Percentiles rank a stretch among this genome's conserved stretches.
Conservation (phyloP, 2,113 vertebrate species). For the Chauna torquata region DNA sequence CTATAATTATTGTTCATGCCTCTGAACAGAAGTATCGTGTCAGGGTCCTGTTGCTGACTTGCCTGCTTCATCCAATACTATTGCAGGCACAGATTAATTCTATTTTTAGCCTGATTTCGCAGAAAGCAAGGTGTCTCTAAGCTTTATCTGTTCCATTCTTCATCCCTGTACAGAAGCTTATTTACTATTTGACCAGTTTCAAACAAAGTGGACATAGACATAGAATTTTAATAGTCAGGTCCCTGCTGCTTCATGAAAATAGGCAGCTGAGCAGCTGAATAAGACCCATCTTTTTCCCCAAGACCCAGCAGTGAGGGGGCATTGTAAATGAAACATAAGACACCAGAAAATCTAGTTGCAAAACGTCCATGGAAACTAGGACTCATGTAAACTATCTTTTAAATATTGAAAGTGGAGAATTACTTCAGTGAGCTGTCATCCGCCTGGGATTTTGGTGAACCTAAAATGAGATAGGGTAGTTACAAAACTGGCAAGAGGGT, state of each 20-base stretch:
- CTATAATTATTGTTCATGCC: neutral
- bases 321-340: neutral
- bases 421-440: neutral
- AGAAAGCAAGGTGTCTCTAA: neutral
- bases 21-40: neutral
- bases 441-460: neutral
- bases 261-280: neutral
- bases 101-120: neutral
- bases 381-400: neutral
- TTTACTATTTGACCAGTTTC: neutral
- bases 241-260: neutral
- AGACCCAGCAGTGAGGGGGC: neutral
- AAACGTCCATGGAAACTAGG: neutral
- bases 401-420: neutral
- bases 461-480: neutral
- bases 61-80: neutral
- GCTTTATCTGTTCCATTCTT: neutral
- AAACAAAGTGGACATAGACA: neutral
- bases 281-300: neutral
- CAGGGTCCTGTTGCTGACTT: neutral
- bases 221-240: neutral
- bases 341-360: neutral
- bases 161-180: neutral
- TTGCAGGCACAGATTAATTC: neutral
- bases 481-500: neutral